A percentile compares a stretch with the other conserved stretches of the same genome.
Evolutionary conservation across 2,888 invertebrate genomes (phyloP).

Genomic region (Drosophila prolongata): DNA sequence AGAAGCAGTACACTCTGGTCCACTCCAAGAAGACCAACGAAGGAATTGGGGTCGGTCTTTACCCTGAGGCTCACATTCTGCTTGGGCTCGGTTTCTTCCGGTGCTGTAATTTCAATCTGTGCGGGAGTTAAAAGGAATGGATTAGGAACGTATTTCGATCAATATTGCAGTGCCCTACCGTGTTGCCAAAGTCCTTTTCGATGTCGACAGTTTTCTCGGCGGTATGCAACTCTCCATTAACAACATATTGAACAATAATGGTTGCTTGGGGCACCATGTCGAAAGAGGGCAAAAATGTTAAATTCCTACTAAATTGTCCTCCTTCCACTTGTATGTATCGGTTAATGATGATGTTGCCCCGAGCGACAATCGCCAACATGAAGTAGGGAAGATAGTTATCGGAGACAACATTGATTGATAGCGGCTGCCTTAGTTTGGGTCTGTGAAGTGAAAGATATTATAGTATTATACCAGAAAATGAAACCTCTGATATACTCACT

Average conservation of each 20-base stretch:
- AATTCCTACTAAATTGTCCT: conserved; percentile 85
- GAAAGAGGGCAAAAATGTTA: conserved; percentile 89
- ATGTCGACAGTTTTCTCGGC: conserved; percentile 93
- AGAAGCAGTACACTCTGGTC: conserved; percentile 92
- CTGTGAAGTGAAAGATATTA: conserved; percentile 61
- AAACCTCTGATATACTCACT: conserved; percentile 52
- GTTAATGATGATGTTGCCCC: conserved; percentile 93
- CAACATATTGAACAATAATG: conserved; percentile 91
- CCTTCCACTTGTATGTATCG: conserved; percentile 85
- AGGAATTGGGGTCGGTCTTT: conserved; percentile 92
- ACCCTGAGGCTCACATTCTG: conserved; percentile 91
- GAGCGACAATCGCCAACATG: conserved; percentile 91
- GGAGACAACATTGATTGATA: conserved; percentile 90
- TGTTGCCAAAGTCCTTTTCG: conserved; percentile 91
- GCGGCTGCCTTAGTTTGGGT: conserved; percentile 88
- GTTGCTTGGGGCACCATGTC: conserved; percentile 93
- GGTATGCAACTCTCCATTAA: conserved; percentile 90
- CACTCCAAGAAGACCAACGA: conserved; percentile 93
- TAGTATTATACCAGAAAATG: no score
- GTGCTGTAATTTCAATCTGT: conserved; percentile 89
- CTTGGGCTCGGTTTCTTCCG: conserved; percentile 90
- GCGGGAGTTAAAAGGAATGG: no score
- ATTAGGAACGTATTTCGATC: no score
- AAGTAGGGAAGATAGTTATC: conserved; percentile 90
- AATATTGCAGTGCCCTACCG: conserved; percentile 85